phyloP scores from a whole-genome alignment of 2,888 invertebrate species.

The Rhamphomyia laevipes region DNA sequence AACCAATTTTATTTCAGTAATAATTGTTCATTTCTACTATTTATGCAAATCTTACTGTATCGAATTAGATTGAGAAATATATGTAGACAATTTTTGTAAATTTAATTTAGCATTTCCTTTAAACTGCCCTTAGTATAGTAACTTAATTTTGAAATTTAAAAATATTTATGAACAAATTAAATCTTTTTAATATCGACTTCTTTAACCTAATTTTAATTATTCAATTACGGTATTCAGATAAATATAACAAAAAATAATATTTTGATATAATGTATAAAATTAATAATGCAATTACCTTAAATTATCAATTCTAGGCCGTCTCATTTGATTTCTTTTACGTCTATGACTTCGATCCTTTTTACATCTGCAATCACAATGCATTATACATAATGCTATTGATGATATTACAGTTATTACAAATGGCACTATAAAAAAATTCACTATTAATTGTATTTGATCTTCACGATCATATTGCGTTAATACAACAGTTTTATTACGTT shows the following conservation, averaged over 20 bases:
- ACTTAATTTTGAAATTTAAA: too few relatives aligned
- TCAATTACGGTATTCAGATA: too few relatives aligned
- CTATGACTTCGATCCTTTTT: slow-evolving; percentile 53
- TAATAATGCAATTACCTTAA: slow-evolving; percentile 37
- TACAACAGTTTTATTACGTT: slow-evolving; percentile 71
- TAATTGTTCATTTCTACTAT: too few relatives aligned
- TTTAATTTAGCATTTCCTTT: too few relatives aligned
- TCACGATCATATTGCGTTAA: slow-evolving; percentile 73
- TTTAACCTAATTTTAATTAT: too few relatives aligned
- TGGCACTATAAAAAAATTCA: slow-evolving; percentile 73
- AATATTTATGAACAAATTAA: too few relatives aligned
- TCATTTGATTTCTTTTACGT: slow-evolving; percentile 40
- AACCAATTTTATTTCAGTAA: too few relatives aligned
- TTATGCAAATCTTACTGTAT: too few relatives aligned
- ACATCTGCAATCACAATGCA: slow-evolving; percentile 77
- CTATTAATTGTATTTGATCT: slow-evolving; percentile 69
- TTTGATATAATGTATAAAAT: neutral
- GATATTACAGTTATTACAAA: slow-evolving; percentile 74
- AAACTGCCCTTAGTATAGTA: too few relatives aligned
- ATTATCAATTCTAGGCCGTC: slow-evolving; percentile 47
- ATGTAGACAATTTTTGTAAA: too few relatives aligned
- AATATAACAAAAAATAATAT: neutral
- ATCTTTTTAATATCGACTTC: too few relatives aligned
- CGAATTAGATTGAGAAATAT: too few relatives aligned
- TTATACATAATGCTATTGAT: slow-evolving; percentile 70